These are phyloP conservation scores for Drosophila ironensis DNA, from an alignment of 1,140 invertebrate species.

Conservation along the genomic window DNA sequence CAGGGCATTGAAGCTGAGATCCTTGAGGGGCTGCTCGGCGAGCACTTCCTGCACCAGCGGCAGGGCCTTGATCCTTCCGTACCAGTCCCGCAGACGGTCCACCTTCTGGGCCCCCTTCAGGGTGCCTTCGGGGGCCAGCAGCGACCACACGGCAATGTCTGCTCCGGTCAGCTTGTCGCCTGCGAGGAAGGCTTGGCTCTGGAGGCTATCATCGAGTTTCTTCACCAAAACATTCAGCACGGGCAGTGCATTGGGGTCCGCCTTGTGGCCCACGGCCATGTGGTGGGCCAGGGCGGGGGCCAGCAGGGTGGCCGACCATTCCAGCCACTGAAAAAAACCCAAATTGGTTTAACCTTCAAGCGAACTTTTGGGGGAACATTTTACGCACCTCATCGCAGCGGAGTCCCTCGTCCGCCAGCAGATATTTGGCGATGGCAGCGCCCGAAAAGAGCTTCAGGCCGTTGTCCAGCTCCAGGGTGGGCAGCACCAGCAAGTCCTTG, in stretches of 20 bases:
- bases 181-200: constrained; percentile 78
- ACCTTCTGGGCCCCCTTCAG: constrained; percentile 79
- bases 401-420: constrained; percentile 81
- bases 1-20: constrained; percentile 78
- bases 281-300: constrained; percentile 84
- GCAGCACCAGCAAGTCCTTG: constrained; percentile 81
- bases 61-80: constrained; percentile 54
- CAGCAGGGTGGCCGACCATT: constrained; percentile 89
- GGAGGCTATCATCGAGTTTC: constrained; percentile 81
- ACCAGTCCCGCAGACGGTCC: constrained; percentile 70
- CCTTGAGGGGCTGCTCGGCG: constrained; percentile 57
- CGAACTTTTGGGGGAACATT: neutral
- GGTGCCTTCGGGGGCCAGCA: constrained; percentile 81
- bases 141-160: constrained; percentile 62
- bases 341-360: constrained; percentile 65
- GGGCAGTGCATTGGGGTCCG: constrained; percentile 82
- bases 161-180: constrained; percentile 69
- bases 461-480: constrained; percentile 82
- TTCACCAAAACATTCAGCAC: constrained; percentile 82
- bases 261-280: constrained; percentile 82
- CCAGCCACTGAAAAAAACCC: constrained; percentile 85
- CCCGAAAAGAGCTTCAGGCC: constrained; percentile 83
- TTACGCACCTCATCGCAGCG: constrained; percentile 64
- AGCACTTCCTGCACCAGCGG: constrained; percentile 77
- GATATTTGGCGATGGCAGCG: constrained; percentile 84